A percentile compares a stretch with the other conserved stretches of the same genome.
phyloP scores from a whole-genome alignment of 2,113 vertebrate species.

The Promerops cafer region DNA sequence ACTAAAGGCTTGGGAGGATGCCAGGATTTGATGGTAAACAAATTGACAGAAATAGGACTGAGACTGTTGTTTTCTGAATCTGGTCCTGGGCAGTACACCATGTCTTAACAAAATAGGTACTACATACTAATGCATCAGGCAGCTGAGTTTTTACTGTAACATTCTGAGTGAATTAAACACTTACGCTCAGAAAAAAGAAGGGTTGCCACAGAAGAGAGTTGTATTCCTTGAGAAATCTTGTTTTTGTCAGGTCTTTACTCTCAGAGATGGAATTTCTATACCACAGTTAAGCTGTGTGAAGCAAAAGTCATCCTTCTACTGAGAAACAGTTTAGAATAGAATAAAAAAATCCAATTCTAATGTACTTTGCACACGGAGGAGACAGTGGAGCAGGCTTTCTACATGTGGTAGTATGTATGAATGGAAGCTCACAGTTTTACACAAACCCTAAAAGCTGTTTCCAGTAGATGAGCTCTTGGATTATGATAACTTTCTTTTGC shows the following conservation, averaged over 20 bases:
- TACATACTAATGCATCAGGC: neutral
- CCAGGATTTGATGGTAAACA: neutral
- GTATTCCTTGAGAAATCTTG: neutral
- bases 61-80: neutral
- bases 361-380: neutral
- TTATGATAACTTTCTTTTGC: neutral
- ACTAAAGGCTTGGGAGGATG: neutral
- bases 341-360: neutral
- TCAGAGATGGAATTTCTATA: neutral
- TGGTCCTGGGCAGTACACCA: neutral
- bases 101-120: neutral
- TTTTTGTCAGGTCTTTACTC: neutral
- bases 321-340: neutral
- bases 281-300: neutral
- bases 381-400: rapidly evolving
- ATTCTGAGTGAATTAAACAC: neutral
- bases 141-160: neutral
- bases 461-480: neutral
- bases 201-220: neutral
- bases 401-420: neutral
- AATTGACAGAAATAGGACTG: neutral
- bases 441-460: neutral
- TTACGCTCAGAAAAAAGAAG: neutral
- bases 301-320: neutral
- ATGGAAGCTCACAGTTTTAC: neutral